A percentile compares a stretch with the other conserved stretches of the same genome.
phyloP scores from a whole-genome alignment of 2,888 invertebrate genomes.

The Platycnemis pennipes region DNA sequence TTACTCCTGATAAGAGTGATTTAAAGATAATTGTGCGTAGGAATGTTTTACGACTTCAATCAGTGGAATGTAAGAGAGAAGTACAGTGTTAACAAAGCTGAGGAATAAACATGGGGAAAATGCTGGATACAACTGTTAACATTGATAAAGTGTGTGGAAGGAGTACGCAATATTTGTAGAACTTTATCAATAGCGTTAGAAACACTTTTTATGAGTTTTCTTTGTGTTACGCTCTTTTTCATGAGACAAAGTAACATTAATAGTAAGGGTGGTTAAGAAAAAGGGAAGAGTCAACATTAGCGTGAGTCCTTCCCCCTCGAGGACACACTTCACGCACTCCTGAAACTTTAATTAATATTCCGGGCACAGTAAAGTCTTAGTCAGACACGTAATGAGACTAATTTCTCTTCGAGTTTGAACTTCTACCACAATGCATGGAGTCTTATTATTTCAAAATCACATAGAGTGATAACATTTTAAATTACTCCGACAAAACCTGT shows the following conservation, averaged over 20 bases:
- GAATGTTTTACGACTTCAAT: not conserved
- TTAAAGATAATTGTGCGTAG: no score
- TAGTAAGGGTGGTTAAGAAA: not conserved
- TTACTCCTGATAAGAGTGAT: no score
- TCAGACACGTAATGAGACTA: not conserved
- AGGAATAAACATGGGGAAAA: not conserved
- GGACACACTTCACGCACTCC: not conserved
- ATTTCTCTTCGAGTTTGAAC: not conserved
- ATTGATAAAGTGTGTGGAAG: not conserved
- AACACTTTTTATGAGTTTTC: not conserved
- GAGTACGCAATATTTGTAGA: not conserved
- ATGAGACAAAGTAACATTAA: not conserved
- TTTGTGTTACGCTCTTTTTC: not conserved
- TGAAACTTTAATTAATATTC: not conserved
- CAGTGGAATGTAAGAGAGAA: not conserved
- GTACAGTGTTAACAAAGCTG: not conserved
- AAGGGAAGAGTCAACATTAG: not conserved
- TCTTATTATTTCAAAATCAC: no score
- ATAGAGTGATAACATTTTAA: no score
- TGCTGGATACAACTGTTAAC: not conserved
- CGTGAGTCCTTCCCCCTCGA: not conserved
- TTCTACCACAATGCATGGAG: no score
- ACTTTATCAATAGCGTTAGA: not conserved
- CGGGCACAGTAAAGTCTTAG: not conserved
- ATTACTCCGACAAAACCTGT: no score